Base-by-base conservation (phyloP, 1,140 invertebrate species). In the Drosophila suzukii region DNA sequence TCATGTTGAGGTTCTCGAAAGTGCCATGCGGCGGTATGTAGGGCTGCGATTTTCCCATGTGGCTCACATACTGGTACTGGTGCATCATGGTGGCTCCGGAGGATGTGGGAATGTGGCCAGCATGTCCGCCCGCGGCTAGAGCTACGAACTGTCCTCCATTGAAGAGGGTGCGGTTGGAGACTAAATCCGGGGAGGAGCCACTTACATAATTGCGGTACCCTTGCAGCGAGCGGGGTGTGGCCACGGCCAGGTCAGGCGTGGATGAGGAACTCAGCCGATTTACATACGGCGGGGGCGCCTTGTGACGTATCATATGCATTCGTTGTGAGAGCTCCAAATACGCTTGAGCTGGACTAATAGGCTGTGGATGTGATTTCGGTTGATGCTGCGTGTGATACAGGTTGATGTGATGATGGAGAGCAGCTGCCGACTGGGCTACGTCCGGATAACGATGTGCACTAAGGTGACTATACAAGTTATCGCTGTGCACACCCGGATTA, bases 221-320 rank as follows among this genome's bases (percentile, higher is more conserved):
- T 27, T 91, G 76, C 34, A 92, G 11, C 2, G 88, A 75, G 30
- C 93, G 88, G 50, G 94, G 94, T 32, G 94, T 94, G 4, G 95
- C 95, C 12, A 95, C 94, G 0, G 96, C 96, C 55, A 97, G 92
- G 93, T 97, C 96, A 1, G 97, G 97, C 0, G 96, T 97, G 7
- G 96, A 97, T 73, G 95, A 96, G 44, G 95, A 96, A 67, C 95
- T 96, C 20, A 95, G 93, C 4, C 95, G 93, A 80, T 94, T 94
- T 0, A 95, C 94, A 92, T 97, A 97, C 0, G 97, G 96, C 0
- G 97, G 97, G 0, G 97, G 97, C 0, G 95, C 96, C 92, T 97
- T 97, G 85, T 97, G 93, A 76, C 96, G 95, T 47, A 96, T 93
- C 76, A 96, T 94, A 38, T 95, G 94, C 61, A 95, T 84, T 43